Conservation (phyloP, 2,797 vertebrate species). For the Meriones psammophilus region DNA sequence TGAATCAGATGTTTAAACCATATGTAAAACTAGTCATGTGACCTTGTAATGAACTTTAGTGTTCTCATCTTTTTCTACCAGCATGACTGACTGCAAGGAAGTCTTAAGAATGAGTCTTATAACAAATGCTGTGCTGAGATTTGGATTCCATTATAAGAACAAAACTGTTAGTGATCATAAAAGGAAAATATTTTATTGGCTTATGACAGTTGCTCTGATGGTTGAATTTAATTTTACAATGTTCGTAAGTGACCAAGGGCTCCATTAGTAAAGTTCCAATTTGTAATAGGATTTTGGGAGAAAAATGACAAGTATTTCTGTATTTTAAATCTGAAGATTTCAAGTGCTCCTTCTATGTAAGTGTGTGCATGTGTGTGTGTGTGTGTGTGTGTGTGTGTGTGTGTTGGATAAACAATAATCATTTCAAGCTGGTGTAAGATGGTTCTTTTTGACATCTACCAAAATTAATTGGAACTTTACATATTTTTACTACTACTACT, state of each 20-base stretch:
- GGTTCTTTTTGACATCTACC: slow-evolving; percentile 24
- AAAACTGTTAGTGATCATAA: neutral
- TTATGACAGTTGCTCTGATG: slow-evolving; percentile 46
- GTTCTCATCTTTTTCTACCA: neutral
- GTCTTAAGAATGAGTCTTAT: neutral
- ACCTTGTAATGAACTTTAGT: neutral
- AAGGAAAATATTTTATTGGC: slow-evolving; percentile 29
- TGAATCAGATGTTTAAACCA: slow-evolving; percentile 17
- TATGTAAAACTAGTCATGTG: neutral
- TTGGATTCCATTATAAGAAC: neutral
- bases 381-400: neutral
- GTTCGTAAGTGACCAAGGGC: slow-evolving; percentile 7
- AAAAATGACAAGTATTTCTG: slow-evolving; percentile 31
- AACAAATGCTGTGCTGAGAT: neutral
- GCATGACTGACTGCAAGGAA: neutral
- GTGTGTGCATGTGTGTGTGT: neutral
- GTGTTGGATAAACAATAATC: slow-evolving; percentile 27
- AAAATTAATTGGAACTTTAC: slow-evolving; percentile 50
- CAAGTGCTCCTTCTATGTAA: neutral
- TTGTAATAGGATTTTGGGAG: neutral
- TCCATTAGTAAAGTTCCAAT: slow-evolving; percentile 42
- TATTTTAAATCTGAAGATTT: slow-evolving; percentile 48
- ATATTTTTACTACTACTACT: neutral
- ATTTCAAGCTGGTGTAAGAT: neutral
- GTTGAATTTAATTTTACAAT: slow-evolving; percentile 62